Evolutionary conservation across 2,113 vertebrate species (phyloP), one percentile per base, ranked within the genome.

Genomic region (Phycodurus eques): DNA sequence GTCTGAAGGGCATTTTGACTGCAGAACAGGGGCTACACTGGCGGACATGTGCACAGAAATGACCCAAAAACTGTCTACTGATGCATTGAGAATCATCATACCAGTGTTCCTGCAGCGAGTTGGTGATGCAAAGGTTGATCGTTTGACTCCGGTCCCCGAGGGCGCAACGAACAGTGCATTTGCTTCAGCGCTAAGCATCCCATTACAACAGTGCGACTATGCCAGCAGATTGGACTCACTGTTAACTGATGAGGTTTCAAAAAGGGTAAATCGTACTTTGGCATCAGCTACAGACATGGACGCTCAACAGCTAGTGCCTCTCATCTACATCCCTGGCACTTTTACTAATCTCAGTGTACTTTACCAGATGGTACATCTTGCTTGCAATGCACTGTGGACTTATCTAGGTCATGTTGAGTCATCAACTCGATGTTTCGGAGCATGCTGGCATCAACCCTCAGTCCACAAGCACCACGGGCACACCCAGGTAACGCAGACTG

Each of bases 1-100:
- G 13, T 46, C 64, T 5, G n/a, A 47, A 46, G 64, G 64, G 19
- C 13, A 47, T 46, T 66, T 47, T 17, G 64, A 66, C 44, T 66
- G 43, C 64, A 47, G 22, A 27, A 46, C 64, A 2, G 64, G 64
- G 44, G 44, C 64, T 13, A 66, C 64, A 14, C 44, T 66, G 64
- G 64, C 64, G 43, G 64, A 66, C n/a, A 66, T 66, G 64, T 66
- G 64, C 44, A 66, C 43, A 31, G 64, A 66, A 44, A 66, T 66
- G 64, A 66, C 43, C 22, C 64, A 47, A 17, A 66, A 31, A n/a
- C 44, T 66, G 7, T 47, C 43, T 1, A 8, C n/a, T 0, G 64
- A 66, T 49, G 44, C 64, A 44, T 49, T 46, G 64, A 66, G 31
- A 31, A 7, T 66, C 43, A 47, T 66, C 22, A 47, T 66, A 17